Evolutionary conservation across 1,140 invertebrate genomes (phyloP).

Genomic region (Eurosta solidaginis): DNA sequence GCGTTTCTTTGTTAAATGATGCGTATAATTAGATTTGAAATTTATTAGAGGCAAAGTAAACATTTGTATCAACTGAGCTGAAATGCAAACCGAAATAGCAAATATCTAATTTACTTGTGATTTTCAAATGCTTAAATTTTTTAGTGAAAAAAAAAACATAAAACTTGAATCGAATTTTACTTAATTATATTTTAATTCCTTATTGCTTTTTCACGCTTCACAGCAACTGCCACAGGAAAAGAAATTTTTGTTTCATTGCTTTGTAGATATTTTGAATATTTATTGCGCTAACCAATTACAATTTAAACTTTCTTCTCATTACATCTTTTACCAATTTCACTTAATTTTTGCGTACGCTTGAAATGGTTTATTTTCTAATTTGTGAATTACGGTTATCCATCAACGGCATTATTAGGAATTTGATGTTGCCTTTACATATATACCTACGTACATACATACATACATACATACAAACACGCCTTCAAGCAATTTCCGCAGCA

Average conservation of each 20-base stretch:
- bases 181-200: too few species aligned
- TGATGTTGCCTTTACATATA: too few species aligned
- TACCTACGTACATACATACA: background rate
- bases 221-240: background rate
- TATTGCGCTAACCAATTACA: background rate
- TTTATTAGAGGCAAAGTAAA: background rate
- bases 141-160: too few species aligned
- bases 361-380: background rate
- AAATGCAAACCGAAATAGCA: background rate
- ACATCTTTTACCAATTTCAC: background rate
- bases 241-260: background rate
- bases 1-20: background rate
- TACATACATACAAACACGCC: background rate
- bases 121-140: too few species aligned
- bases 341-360: background rate
- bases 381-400: background rate
- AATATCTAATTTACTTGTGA: too few species aligned
- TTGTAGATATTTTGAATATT: background rate
- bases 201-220: background rate
- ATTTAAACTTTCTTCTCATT: background rate
- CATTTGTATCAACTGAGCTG: background rate
- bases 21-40: conserved; percentile 15
- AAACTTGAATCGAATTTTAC: too few species aligned
- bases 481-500: background rate
- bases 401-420: background rate